Percentiles rank a stretch among this genome's conserved stretches.
phyloP scores from a whole-genome alignment of 2,113 vertebrate genomes.

The Paratilapia polleni region DNA sequence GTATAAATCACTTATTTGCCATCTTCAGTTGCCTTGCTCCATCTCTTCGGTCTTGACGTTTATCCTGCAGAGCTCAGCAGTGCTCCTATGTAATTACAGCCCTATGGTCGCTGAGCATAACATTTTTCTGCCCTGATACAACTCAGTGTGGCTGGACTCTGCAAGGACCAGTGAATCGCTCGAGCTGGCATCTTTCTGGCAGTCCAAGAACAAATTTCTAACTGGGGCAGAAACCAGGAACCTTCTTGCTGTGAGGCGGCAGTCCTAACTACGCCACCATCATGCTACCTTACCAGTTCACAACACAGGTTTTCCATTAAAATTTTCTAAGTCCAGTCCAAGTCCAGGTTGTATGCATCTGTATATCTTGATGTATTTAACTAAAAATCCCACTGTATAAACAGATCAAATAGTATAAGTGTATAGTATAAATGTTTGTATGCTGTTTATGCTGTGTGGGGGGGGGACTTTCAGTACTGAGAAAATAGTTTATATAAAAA shows the following conservation, averaged over 20 bases:
- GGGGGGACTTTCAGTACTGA: background rate
- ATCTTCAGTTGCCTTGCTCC: conserved; percentile 21
- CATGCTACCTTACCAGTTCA: background rate
- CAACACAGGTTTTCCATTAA: background rate
- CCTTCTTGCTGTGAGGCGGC: background rate
- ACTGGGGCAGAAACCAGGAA: background rate
- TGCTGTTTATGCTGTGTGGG: too few species aligned
- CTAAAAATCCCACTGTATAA: background rate
- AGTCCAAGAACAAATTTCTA: conserved; percentile 8
- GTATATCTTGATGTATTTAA: background rate
- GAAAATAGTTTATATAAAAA: background rate
- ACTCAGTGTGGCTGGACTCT: conserved; percentile 61
- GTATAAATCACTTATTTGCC: conserved; percentile 15
- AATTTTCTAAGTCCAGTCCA: background rate
- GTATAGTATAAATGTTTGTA: too few species aligned
- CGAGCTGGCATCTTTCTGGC: conserved; percentile 50
- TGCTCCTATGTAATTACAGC: conserved; percentile 81
- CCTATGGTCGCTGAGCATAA: conserved; percentile 78
- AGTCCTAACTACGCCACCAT: too few species aligned
- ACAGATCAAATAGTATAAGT: background rate
- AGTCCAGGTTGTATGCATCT: background rate
- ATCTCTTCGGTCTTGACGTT: conserved; percentile 63
- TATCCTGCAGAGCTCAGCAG: conserved; percentile 80
- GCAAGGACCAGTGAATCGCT: conserved; percentile 59
- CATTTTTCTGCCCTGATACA: conserved; percentile 83